Percentiles rank a stretch among this genome's conserved stretches.
These are phyloP conservation scores for Pollenia griseotomentosa DNA, from an alignment of 2,888 invertebrate genomes.

Conservation along the genomic window DNA sequence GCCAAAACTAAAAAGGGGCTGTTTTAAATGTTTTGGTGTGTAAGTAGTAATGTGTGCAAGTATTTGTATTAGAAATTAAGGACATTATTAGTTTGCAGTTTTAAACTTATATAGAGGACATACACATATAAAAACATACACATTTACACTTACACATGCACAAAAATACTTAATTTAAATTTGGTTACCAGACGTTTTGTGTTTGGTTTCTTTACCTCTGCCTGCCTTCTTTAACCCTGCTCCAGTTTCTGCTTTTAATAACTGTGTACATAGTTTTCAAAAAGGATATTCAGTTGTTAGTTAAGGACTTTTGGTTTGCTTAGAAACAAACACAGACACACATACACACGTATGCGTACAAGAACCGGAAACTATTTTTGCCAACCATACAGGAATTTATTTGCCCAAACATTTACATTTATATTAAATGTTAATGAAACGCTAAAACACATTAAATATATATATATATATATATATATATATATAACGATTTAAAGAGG, in stretches of 20 bases:
- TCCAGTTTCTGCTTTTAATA: background rate
- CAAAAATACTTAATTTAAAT: constrained; percentile 63
- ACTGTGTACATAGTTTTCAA: constrained; percentile 19
- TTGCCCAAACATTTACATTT: constrained; percentile 60
- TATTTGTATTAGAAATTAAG: constrained; percentile 67
- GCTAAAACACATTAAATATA: constrained; percentile 49
- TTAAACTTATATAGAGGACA: background rate
- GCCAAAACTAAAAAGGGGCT: constrained; percentile 48
- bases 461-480: background rate
- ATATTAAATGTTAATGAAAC: constrained; percentile 72
- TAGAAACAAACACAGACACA: background rate
- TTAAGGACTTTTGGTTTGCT: constrained; percentile 57
- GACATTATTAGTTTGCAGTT: constrained; percentile 69
- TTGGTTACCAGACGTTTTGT: constrained; percentile 65
- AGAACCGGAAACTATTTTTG: constrained; percentile 32
- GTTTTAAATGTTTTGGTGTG: background rate
- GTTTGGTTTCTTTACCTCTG: constrained; percentile 52
- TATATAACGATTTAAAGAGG: background rate
- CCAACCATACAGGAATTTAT: constrained; percentile 55
- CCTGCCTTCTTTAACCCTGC: background rate
- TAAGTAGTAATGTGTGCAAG: constrained; percentile 6
- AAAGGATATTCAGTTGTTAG: constrained; percentile 67
- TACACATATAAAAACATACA: background rate
- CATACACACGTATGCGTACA: background rate
- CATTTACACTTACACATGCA: background rate